Base-by-base conservation (phyloP, 1,140 invertebrate genomes). In the Elymnias hypermnestra region DNA sequence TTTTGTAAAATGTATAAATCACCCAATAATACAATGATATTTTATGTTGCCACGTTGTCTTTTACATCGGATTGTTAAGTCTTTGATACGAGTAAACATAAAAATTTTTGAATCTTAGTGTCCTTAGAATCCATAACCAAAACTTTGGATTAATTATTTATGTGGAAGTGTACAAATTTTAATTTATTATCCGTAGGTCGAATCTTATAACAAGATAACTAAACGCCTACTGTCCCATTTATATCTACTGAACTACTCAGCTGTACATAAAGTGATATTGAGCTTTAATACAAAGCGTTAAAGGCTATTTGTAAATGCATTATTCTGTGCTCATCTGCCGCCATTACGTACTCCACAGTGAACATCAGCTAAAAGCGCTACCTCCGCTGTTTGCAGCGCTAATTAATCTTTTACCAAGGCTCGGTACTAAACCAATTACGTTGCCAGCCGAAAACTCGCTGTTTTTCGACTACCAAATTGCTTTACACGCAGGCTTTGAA, bases 381-480 rank as follows among this genome's bases (percentile, higher is more conserved):
- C 54, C 58, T 56, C 45, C 43, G 65, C 69, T 77, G 74, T 78
- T 78, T 78, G 63, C 66, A 66, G 68, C 58, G 50, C 70, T 78
- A 82, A 82, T 82, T 82, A 82, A 78, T 82, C 74, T 81, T 71
- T 72, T 67, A 62, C 67, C 48, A 42, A 58, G 61, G 58, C 65
- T 62, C 70, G 55, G 57, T 62, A 62, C 61, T 79, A 72, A 79
- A 73, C 67, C 68, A 78, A 78, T 83, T 83, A 78, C 64, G 64
- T 43, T 46, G 53, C 62, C 57, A 67, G 63, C 69, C 70, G 66
- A 83, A 76, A 74, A 79, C 65, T 71, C 65, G 55, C 59, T 74
- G 74, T 79, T 79, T 79, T 82, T 82, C 74, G 73, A 73, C 71
- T 73, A 66, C 62, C 67, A 77, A 81, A 81, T 78, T 78, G 77